phyloP scores from a whole-genome alignment of 2,113 vertebrate genomes.

The Isurus oxyrinchus region DNA sequence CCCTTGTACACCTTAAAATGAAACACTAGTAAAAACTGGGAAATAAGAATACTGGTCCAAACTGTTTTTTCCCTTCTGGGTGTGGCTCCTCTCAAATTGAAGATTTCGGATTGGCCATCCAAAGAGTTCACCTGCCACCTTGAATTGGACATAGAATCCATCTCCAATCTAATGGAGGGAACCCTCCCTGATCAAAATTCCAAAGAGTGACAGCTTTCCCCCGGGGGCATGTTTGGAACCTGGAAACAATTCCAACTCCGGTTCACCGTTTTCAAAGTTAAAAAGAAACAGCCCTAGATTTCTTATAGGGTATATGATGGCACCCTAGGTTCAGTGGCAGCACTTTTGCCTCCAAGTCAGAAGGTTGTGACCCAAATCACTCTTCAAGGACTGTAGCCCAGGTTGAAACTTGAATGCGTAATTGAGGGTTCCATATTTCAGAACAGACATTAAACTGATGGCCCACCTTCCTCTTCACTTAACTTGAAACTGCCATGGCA shows the following conservation, averaged over 20 bases:
- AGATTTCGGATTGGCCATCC: no score
- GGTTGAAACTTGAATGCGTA: not conserved
- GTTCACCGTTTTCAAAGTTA: not conserved
- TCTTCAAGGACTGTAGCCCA: not conserved
- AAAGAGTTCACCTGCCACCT: no score
- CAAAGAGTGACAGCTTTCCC: no score
- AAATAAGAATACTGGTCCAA: no score
- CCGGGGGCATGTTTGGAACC: no score
- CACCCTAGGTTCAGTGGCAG: not conserved
- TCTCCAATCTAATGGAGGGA: no score
- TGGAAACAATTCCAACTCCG: not conserved
- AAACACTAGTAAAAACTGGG: no score
- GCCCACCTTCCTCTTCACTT: not conserved
- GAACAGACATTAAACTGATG: not conserved
- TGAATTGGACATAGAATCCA: no score
- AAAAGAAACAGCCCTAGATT: not conserved
- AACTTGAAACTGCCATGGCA: not conserved
- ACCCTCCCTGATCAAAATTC: no score
- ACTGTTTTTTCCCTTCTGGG: no score
- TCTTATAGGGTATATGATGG: not conserved
- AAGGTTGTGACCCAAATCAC: not conserved
- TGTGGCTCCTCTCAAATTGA: no score
- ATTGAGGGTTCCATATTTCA: not conserved
- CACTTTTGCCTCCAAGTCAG: not conserved
- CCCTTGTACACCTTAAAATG: no score